Evolutionary conservation across 2,113 vertebrate species (phyloP).

Genomic region (Eclectus roratus): DNA sequence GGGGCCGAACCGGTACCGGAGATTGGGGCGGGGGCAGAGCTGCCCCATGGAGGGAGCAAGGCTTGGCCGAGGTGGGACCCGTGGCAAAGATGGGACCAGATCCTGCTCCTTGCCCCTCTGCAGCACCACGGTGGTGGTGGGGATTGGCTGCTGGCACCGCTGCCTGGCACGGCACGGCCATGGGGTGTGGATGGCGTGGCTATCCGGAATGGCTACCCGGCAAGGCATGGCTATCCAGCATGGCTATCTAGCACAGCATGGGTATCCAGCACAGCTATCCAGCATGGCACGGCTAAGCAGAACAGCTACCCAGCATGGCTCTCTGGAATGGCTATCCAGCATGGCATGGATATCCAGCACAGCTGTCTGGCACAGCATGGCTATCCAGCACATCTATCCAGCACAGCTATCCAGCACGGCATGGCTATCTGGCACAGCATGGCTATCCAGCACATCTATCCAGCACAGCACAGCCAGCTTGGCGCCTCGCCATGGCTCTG

Average conservation of each 20-base stretch:
- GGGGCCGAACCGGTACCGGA: too few relatives aligned
- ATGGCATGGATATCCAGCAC: not conserved
- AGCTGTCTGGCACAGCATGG: too few relatives aligned
- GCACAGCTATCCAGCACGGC: not conserved
- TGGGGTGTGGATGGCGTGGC: fast-evolving
- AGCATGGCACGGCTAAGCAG: not conserved
- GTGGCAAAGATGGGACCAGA: not conserved
- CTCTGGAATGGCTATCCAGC: not conserved
- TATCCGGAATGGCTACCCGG: fast-evolving
- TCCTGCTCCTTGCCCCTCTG: too few relatives aligned
- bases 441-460: not conserved
- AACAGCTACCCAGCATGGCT: not conserved
- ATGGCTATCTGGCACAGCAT: not conserved
- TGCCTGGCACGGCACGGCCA: not conserved
- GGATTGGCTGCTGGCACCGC: not conserved
- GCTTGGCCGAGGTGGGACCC: fast-evolving
- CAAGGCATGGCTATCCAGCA: not conserved
- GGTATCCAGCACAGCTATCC: fast-evolving
- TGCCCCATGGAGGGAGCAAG: not conserved
- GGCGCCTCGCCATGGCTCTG: not conserved
- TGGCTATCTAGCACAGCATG: fast-evolving
- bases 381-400: not conserved
- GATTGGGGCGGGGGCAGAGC: not conserved
- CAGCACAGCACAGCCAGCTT: not conserved
- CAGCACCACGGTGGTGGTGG: not conserved